A percentile compares a stretch with the other conserved stretches of the same genome.
Evolutionary conservation across 2,888 invertebrate genomes (phyloP).

Genomic region (Leptarthrus brevirostris): DNA sequence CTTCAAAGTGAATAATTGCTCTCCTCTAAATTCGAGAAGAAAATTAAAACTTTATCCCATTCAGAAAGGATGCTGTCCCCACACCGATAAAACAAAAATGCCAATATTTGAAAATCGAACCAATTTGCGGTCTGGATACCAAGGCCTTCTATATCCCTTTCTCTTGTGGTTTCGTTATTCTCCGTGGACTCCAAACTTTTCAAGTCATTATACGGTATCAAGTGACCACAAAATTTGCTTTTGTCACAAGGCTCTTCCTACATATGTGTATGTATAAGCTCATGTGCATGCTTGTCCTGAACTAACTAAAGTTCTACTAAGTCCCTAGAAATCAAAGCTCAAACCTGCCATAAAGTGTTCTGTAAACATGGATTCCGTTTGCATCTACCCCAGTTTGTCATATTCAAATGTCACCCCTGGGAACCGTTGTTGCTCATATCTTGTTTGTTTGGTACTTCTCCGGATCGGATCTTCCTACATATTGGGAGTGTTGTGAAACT

Average conservation of each 20-base stretch:
- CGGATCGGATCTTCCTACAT: conserved; percentile 1
- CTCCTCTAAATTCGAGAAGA: too few species aligned
- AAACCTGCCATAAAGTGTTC: conserved; percentile 48
- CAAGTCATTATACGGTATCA: conserved; percentile 37
- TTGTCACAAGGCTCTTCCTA: conserved; percentile 11
- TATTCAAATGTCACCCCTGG: conserved; percentile 47
- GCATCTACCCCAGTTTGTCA: conserved; percentile 43
- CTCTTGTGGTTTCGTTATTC: background rate
- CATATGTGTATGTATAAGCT: background rate
- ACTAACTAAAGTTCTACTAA: conserved; percentile 15
- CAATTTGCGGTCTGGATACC: background rate
- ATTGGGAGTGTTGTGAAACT: conserved; percentile 28
- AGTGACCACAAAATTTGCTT: conserved; percentile 45
- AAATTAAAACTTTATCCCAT: too few species aligned
- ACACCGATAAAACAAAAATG: background rate
- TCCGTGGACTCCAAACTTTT: conserved; percentile 32
- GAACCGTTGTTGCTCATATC: conserved; percentile 39
- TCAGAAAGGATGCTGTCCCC: background rate
- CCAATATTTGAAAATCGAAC: conserved; percentile 30
- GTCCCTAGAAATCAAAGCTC: conserved; percentile 47
- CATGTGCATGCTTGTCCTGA: background rate
- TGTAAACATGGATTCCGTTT: conserved; percentile 47
- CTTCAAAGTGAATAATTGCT: too few species aligned
- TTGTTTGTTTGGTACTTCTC: too few species aligned
- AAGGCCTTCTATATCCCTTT: background rate